These are phyloP conservation scores for Lates calcarifer DNA, from an alignment of 2,113 vertebrate species.

Conservation along the genomic window DNA sequence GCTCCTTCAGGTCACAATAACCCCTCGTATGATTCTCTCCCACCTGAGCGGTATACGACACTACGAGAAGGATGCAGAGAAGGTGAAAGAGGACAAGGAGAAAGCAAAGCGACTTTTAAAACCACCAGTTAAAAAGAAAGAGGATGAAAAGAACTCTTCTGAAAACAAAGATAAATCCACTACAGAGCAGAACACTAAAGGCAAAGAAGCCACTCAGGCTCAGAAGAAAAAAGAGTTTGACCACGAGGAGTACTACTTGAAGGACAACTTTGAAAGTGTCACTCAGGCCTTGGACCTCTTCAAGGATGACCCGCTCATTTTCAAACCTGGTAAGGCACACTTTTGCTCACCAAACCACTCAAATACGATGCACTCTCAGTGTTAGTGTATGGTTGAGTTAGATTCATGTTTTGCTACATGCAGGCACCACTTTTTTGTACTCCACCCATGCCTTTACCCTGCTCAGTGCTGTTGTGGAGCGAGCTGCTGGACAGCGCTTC, in stretches of 20 bases:
- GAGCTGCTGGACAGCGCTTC: conserved; percentile 89
- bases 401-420: conserved; percentile 26
- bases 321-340: conserved; percentile 91
- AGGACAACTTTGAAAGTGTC: conserved; percentile 92
- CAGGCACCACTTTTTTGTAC: conserved; percentile 95
- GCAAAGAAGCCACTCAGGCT: conserved; percentile 71
- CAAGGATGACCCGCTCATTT: conserved; percentile 96
- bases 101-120: conserved; percentile 88
- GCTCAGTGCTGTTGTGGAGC: conserved; percentile 93
- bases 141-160: conserved; percentile 54
- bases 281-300: conserved; percentile 92
- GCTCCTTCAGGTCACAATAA: conserved; percentile 89
- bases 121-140: conserved; percentile 70
- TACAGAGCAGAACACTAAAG: conserved; percentile 71
- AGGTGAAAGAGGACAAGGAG: conserved; percentile 89
- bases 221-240: conserved; percentile 90
- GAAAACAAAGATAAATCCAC: conserved; percentile 76
- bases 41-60: conserved; percentile 98
- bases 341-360: neutral
- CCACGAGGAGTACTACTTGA: conserved; percentile 95
- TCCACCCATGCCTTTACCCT: conserved; percentile 96
- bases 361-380: neutral
- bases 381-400: neutral
- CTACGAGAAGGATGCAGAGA: conserved; percentile 94
- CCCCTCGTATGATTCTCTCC: conserved; percentile 92